Conservation (phyloP, 2,888 invertebrate genomes). For the Andrena praecox region DNA sequence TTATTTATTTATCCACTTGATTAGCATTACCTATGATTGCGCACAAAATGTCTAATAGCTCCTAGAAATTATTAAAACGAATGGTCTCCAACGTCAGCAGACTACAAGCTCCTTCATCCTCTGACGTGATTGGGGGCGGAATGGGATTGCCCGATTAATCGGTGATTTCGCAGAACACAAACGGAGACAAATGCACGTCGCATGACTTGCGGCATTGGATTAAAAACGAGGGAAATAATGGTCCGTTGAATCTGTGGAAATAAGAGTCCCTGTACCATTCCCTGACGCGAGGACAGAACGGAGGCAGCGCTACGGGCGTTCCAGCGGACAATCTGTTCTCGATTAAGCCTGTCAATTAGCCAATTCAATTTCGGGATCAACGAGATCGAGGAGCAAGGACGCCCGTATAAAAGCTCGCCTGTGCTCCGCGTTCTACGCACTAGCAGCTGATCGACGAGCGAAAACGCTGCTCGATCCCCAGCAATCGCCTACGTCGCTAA, state of each 20-base stretch:
- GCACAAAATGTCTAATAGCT: too few relatives aligned
- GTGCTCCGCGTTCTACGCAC: constrained; percentile 14
- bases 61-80: too few relatives aligned
- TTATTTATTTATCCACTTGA: too few relatives aligned
- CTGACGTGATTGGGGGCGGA: too few relatives aligned
- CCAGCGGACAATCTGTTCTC: constrained; percentile 60
- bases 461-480: not conserved
- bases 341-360: constrained; percentile 69
- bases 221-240: constrained; percentile 2
- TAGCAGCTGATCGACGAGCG: not conserved
- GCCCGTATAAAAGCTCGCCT: constrained; percentile 42
- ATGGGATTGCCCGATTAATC: not conserved
- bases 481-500: not conserved
- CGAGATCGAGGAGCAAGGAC: constrained; percentile 41
- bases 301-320: constrained; percentile 30
- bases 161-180: not conserved
- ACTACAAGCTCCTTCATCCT: too few relatives aligned
- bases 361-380: constrained; percentile 75
- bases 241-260: not conserved
- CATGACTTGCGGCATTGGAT: constrained; percentile 21
- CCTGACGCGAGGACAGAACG: constrained; percentile 50
- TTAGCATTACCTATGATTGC: too few relatives aligned
- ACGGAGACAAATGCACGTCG: not conserved
- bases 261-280: constrained; percentile 1
- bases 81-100: too few relatives aligned